Percentiles rank a stretch among this genome's conserved stretches.
phyloP scores from a whole-genome alignment of 2,888 invertebrate genomes.

The Phlogophora meticulosa region DNA sequence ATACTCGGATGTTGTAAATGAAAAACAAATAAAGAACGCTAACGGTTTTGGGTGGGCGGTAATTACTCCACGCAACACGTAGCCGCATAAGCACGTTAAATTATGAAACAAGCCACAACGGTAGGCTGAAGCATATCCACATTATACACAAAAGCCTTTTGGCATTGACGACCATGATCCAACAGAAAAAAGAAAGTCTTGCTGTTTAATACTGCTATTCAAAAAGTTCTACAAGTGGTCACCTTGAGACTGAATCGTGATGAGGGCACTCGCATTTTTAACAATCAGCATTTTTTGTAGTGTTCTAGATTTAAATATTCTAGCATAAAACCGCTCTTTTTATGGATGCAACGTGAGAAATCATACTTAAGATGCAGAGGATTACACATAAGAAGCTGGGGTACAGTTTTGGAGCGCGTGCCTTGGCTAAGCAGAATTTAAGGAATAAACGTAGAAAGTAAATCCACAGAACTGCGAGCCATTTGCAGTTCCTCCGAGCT shows the following conservation, averaged over 20 bases:
- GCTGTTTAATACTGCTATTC: conserved; percentile 21
- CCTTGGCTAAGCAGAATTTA: conserved; percentile 39
- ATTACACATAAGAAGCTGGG: conserved; percentile 29
- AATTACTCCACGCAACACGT: conserved; percentile 57
- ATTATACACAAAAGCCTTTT: conserved; percentile 34
- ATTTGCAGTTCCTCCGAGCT: conserved; percentile 31
- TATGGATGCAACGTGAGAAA: conserved; percentile 35
- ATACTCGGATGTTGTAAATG: conserved; percentile 56
- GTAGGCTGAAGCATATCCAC: conserved; percentile 31
- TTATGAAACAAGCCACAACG: conserved; percentile 53
- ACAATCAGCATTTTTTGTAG: conserved; percentile 39
- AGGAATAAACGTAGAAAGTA: conserved; percentile 34
- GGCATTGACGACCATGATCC: conserved; percentile 31
- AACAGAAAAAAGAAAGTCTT: conserved; percentile 18
- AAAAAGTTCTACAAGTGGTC: conserved; percentile 55
- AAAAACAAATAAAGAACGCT: conserved; percentile 65
- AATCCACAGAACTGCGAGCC: conserved; percentile 36
- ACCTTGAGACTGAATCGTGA: conserved; percentile 42
- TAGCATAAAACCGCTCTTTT: conserved; percentile 18
- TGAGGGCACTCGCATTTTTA: conserved; percentile 32
- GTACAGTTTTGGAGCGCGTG: conserved; percentile 42
- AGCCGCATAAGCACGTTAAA: conserved; percentile 54
- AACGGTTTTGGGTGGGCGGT: conserved; percentile 47
- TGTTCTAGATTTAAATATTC: conserved; percentile 13
- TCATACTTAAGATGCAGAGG: conserved; percentile 28